These are phyloP conservation scores for Formica exsecta DNA, from an alignment of 1,140 invertebrate species.

Conservation along the genomic window DNA sequence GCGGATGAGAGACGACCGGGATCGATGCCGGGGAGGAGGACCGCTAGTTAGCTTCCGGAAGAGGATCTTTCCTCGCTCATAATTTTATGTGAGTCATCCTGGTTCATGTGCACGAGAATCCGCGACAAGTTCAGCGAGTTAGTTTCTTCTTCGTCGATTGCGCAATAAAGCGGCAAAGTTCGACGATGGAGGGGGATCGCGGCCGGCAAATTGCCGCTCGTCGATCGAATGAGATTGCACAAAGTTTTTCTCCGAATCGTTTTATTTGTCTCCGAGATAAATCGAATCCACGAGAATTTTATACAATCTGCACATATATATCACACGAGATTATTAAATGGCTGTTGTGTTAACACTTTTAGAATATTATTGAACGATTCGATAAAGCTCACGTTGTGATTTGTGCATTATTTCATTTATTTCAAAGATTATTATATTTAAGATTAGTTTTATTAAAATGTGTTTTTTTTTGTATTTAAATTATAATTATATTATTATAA, in stretches of 20 bases:
- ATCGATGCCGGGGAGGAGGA: slow-evolving; percentile 63
- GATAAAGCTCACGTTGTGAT: not conserved
- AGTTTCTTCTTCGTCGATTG: slow-evolving; percentile 39
- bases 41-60: slow-evolving; percentile 55
- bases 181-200: not conserved
- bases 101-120: not conserved
- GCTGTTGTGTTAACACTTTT: not conserved
- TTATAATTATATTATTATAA: too few relatives aligned
- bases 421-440: not conserved
- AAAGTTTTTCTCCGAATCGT: slow-evolving; percentile 34
- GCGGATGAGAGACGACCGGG: slow-evolving; percentile 41
- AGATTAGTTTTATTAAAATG: not conserved
- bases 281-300: slow-evolving; percentile 41
- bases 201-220: slow-evolving; percentile 7
- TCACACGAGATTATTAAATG: slow-evolving; percentile 3
- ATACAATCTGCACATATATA: not conserved
- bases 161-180: slow-evolving; percentile 33
- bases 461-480: not conserved
- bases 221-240: slow-evolving; percentile 43
- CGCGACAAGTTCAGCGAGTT: slow-evolving; percentile 36
- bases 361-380: slow-evolving; percentile 21
- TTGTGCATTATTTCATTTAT: not conserved
- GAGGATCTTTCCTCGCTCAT: slow-evolving; percentile 37
- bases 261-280: slow-evolving; percentile 56
- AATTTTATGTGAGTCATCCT: slow-evolving; percentile 64